Evolutionary conservation across 2,797 vertebrate genomes (phyloP), one percentile per base, ranked within the genome.

Genomic region (Leptatherina wallacei): DNA sequence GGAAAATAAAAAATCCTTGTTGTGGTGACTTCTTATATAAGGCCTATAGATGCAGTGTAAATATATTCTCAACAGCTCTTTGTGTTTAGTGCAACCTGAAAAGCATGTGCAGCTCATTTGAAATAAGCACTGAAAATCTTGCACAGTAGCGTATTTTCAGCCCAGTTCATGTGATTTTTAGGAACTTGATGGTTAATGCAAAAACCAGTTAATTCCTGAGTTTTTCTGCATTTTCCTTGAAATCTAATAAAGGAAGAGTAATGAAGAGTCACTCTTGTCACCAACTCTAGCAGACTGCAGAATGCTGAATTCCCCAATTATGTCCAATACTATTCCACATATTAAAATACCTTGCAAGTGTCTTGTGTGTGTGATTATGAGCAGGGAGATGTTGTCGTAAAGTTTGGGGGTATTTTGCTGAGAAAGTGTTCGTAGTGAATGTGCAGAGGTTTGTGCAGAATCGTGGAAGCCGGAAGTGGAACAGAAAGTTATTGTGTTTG

Each of bases 191-290:
- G 71, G 83, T 84, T 75, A 70, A 82, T 80, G 68, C 56, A 85
- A 81, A 56, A 84, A 61, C 40, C 4, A 33, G 38, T 78, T 71
- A n/a, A 75, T 84, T 71, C 54, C 65, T 18, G n/a, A 73, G 55
- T 60, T 27, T 62, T 51, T 9, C 69, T 76, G 73, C 55, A 82
- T 89, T 81, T 88, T 61, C 1, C 58, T 52, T 83, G 57, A 71
- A 91, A 92, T 91, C 69, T 56, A 91, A 90, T 90, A 88, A 89
- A 82, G 49, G 40, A n/a, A 22, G 32, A 63, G 29, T 63, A 62
- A 77, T 85, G 73, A 88, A 91, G 74, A 80, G 74, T 66, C 75
- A 61, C 52, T 80, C 89, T 90, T 87, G 81, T 87, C 76, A 79
- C 64, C 52, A 33, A 54, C 51, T 51, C 81, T 78, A 77, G 57